Base-by-base conservation (phyloP, 1,140 invertebrate species). In the Zelostemma sp. region DNA sequence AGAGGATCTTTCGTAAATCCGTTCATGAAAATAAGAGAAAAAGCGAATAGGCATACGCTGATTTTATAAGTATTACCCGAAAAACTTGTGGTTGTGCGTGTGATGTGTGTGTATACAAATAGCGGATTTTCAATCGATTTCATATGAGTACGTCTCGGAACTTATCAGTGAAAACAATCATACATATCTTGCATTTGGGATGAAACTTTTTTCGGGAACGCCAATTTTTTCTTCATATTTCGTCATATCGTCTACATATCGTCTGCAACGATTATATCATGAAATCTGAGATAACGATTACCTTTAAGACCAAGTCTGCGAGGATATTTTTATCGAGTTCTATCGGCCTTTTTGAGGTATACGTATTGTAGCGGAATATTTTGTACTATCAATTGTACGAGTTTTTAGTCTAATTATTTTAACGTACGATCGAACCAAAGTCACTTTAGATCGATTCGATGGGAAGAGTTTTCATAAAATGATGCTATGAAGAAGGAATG, bases 231-330 rank as follows among this genome's bases (percentile, higher is more conserved):
- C 35, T 47, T 50, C 19, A 49, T 40, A 54, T 59, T 54, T 51
- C 19, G 18, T 66, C 56, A 66, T 66, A 60, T 66, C 62, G 62
- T 49, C 50, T 54, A 59, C 63, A 59, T 66, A 66, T 66, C 53
- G 54, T 38, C 28, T 38, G 46, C 46, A 33, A 40, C 12, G 51
- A 55, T 55, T 47, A 54, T 43, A 54, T 62, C 35, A 25, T 51
- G 41, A 17, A 58, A 53, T 19, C 38, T 25, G 21, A 25, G 21
- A 8, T 25, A 25, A 4, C 8, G 21, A 25, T 25, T 25, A 25
- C 21, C 3, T 25, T 3, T 4, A 25, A 25, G 8, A 25, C 21
- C 8, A 8, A 25, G 8, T 25, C 21, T 25, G 21, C 8, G 8
- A 25, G 21, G 3, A 8, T 25, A 25, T 25, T 25, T 25, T 25